Base-by-base conservation (phyloP, 2,888 invertebrate species). In the Nephrotoma guestfalica region DNA sequence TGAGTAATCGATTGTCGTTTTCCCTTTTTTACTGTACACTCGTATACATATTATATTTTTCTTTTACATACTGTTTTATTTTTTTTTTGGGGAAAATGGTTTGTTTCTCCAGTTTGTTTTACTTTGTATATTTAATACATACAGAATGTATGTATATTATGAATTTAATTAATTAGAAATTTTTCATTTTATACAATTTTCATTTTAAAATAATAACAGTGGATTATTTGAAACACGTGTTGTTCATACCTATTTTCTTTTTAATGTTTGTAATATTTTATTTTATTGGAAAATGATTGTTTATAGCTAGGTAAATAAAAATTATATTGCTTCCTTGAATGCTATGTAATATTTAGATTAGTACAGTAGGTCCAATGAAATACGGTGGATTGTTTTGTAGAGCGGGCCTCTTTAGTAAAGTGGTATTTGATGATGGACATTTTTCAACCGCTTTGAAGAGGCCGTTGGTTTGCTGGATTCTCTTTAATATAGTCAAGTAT, bases 1-100 rank as follows among this genome's bases (percentile, higher is more conserved):
- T 84, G 84, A 84, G 84, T 84, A 84, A 84, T 84, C 84, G 84
- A 84, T 84, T 84, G 41, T 84, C 84, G 84, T 84, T 84, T 84
- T 71, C 71, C 71, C 71, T 71, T 71, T 51, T 51, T 71, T 71
- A 71, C 71, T 71, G 71, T 71, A 43, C 11, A 71, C 71, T 30
- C 30, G 30, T 30, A 71, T 71, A 71, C 9, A 30, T 30, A 51
- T 71, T 30, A 30, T 30, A 30, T 30, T 30, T 30, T 30, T 30
- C 30, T 30, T 30, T 30, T 30, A 30, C 30, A 30, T 30, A 30
- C 30, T 30, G 30, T 9, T 57, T 5, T 15, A 5, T 57, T 71
- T 71, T 71, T 57, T 71, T 71, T 71, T 71, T 71, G 30, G 71
- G 71, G 71, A 30, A 71, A 71, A 71, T 71, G 71, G 71, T 71